Conservation (phyloP, 2,888 invertebrate genomes). For the Lycia hirtaria region DNA sequence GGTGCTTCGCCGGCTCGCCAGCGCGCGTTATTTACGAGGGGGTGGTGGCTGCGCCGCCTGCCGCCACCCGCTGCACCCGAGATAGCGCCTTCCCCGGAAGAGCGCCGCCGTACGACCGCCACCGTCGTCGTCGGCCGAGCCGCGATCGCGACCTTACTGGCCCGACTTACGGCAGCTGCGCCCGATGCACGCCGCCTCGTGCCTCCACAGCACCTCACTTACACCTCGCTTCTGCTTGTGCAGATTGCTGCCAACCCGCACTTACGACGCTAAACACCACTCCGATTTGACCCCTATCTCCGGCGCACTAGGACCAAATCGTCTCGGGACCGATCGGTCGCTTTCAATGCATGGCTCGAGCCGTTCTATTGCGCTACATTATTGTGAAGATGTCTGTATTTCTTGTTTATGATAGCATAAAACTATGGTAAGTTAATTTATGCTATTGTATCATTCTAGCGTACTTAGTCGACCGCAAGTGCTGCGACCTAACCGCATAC, state of each 20-base stretch:
- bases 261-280: constrained; percentile 59
- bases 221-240: constrained; percentile 75
- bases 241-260: constrained; percentile 76
- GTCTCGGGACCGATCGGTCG: constrained; percentile 53
- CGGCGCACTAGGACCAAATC: constrained; percentile 63
- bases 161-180: constrained; percentile 46
- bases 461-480: constrained; percentile 53
- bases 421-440: constrained; percentile 75
- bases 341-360: constrained; percentile 60
- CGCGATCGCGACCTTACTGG: constrained; percentile 52
- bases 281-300: constrained; percentile 74
- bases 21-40: constrained; percentile 84
- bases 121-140: constrained; percentile 48
- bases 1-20: constrained; percentile 85
- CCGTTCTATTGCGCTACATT: constrained; percentile 68
- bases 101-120: constrained; percentile 70
- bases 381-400: constrained; percentile 77
- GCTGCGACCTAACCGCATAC: constrained; percentile 40
- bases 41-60: constrained; percentile 62
- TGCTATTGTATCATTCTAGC: constrained; percentile 64
- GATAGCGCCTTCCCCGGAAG: constrained; percentile 83
- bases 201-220: constrained; percentile 66
- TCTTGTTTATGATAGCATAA: constrained; percentile 77
- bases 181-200: constrained; percentile 42
- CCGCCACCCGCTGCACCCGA: constrained; percentile 73